Base-by-base conservation (phyloP, 92 coral and sea anemone genomes). In the Blastomussa wellsi region DNA sequence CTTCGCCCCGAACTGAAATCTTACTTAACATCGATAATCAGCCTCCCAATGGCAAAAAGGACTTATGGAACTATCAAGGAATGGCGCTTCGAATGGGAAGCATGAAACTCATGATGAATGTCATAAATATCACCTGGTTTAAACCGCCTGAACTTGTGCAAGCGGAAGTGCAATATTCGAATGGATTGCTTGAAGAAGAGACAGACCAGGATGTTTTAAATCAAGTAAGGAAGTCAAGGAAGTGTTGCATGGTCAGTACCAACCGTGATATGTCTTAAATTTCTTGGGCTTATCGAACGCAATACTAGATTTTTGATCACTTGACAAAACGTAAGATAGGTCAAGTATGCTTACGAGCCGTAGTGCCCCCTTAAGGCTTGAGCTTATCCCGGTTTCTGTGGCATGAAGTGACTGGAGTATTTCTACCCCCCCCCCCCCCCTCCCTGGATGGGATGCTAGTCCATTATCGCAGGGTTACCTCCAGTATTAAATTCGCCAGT, bases 61-160 rank as follows among this genome's bases (percentile, higher is more conserved):
- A 14, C 16, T 65, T 65, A 1, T 55, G 42, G 29, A 69, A 32
- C 42, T 91, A 42, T 64, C 87, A 88, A 85, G 94, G 92, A 64
- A 87, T 81, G 65, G 92, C 90, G 7, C 77, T 88, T 64, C 90
- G 94, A 52, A 86, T 85, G 69, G 90, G 91, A 44, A 65, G 89
- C 73, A 91, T 91, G 94, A 91, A 91, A 67, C 86, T 91, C 9
- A 29, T 91, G 76, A 87, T 88, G 74, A 81, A 88, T 24, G 94
- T 91, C n/a, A 87, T 82, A 20, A 88, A 85, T 65, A 60, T 74
- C 52, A 86, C 90, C 73, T 91, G 94, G 94, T 91, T 66, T 14
- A 85, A 87, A 67, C 94, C 94, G 37, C 94, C 94, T 24, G 94
- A 91, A 42, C 60, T 88, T 1, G 11, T 32, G 31, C 42, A 53